Evolutionary conservation across 2,888 invertebrate species (phyloP).

Genomic region (Eurois occulta): DNA sequence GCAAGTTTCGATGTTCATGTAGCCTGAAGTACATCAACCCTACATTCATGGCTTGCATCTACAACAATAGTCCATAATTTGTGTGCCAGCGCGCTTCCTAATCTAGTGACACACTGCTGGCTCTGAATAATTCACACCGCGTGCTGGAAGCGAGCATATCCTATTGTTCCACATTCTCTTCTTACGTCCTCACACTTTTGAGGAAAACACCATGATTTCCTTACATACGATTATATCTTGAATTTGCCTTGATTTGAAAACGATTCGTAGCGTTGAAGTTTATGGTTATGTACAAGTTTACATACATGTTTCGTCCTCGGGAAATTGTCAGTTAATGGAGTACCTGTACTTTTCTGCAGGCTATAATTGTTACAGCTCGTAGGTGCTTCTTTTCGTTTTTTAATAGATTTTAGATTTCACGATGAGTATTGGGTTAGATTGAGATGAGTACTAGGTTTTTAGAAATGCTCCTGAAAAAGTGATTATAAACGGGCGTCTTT

Average conservation of each 20-base stretch:
- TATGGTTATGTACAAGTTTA: no score
- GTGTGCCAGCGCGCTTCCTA: conserved; percentile 39
- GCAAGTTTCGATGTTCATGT: background rate
- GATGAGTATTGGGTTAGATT: no score
- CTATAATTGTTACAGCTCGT: background rate
- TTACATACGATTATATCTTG: conserved; percentile 19
- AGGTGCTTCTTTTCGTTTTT: background rate
- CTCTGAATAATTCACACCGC: conserved; percentile 64
- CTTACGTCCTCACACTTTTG: conserved; percentile 34
- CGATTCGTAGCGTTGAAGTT: no score
- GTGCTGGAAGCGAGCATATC: conserved; percentile 37
- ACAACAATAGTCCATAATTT: conserved; percentile 45
- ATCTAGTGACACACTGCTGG: conserved; percentile 56
- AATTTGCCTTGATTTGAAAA: background rate
- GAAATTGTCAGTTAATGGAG: no score
- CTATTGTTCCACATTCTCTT: conserved; percentile 62
- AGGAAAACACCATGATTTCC: conserved; percentile 1
- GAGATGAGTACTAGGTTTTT: no score
- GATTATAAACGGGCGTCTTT: background rate
- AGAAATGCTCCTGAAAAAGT: no score
- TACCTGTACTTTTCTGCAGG: background rate
- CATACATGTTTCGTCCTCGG: background rate
- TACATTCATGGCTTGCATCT: conserved; percentile 10
- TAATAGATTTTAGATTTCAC: background rate
- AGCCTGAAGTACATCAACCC: conserved; percentile 22